Percentiles rank a stretch among this genome's conserved stretches.
Evolutionary conservation across 2,888 invertebrate species (phyloP).

Genomic region (Drosophila stalkeri): DNA sequence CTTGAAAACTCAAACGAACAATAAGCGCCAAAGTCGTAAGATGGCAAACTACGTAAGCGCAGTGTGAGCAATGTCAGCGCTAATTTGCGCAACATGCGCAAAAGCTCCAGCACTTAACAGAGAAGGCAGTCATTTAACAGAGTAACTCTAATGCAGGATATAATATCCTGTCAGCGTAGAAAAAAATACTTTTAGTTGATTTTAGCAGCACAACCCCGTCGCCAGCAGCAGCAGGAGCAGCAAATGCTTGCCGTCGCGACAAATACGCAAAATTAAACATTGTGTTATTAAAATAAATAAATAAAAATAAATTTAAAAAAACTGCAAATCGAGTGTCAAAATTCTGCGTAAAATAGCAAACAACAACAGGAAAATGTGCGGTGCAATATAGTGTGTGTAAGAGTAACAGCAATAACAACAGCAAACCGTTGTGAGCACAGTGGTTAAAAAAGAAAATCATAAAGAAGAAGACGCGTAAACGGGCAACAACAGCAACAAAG

Average conservation of each 20-base stretch:
- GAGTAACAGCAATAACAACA: constrained; percentile 26
- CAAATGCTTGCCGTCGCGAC: constrained; percentile 56
- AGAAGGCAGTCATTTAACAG: constrained; percentile 25
- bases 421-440: constrained; percentile 45
- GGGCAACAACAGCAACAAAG: constrained; percentile 15
- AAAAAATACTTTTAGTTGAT: constrained; percentile 69
- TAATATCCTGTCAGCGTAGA: constrained; percentile 36
- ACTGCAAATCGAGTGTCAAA: constrained; percentile 39
- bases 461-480: constrained; percentile 31
- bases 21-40: not conserved
- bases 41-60: constrained; percentile 7
- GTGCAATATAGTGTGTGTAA: constrained; percentile 48
- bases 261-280: constrained; percentile 49
- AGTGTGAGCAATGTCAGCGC: constrained; percentile 3
- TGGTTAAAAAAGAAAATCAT: constrained; percentile 10
- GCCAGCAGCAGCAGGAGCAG: constrained; percentile 57
- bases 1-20: not conserved
- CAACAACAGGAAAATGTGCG: constrained; percentile 45
- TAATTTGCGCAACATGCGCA: constrained; percentile 12
- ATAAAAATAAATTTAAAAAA: constrained; percentile 35
- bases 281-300: constrained; percentile 40
- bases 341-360: constrained; percentile 41
- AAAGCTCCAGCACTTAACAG: constrained; percentile 29
- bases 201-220: constrained; percentile 74
- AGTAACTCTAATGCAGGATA: constrained; percentile 48